These are phyloP conservation scores for Acestrorhynchus altus DNA, from an alignment of 2,797 vertebrate species.

Conservation along the genomic window DNA sequence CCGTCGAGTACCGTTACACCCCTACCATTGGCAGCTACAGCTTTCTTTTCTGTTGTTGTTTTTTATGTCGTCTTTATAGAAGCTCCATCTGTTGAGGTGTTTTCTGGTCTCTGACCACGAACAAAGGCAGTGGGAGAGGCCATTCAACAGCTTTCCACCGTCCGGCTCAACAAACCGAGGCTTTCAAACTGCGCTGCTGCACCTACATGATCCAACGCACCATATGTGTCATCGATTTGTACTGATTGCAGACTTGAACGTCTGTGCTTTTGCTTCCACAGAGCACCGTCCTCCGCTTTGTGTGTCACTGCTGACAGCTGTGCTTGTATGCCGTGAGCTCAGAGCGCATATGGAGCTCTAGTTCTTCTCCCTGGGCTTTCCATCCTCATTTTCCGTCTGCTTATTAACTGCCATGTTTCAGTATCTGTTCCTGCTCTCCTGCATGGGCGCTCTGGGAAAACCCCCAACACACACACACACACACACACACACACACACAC, in stretches of 20 bases:
- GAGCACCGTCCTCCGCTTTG: neutral
- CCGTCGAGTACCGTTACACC: too few species aligned
- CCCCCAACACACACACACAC: neutral
- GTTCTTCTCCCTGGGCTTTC: neutral
- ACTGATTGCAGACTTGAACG: neutral
- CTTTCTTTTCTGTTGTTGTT: too few species aligned
- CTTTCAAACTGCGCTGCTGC: neutral
- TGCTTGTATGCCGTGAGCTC: neutral
- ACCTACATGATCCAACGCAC: neutral
- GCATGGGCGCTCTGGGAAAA: conserved; percentile 1
- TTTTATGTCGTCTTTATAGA: neutral
- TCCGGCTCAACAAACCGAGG: neutral
- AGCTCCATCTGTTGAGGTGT: neutral
- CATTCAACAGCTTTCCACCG: too few species aligned
- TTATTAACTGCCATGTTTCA: conserved; percentile 9
- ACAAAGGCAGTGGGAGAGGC: neutral
- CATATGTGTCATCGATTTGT: neutral
- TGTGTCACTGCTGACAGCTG: neutral
- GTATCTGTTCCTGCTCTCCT: neutral
- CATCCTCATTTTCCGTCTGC: neutral
- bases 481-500: neutral
- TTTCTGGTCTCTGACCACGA: neutral
- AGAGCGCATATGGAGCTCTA: neutral
- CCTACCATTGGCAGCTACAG: too few species aligned
- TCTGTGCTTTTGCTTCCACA: neutral